Base-by-base conservation (phyloP, 2,113 vertebrate genomes). In the Raja brachyura region DNA sequence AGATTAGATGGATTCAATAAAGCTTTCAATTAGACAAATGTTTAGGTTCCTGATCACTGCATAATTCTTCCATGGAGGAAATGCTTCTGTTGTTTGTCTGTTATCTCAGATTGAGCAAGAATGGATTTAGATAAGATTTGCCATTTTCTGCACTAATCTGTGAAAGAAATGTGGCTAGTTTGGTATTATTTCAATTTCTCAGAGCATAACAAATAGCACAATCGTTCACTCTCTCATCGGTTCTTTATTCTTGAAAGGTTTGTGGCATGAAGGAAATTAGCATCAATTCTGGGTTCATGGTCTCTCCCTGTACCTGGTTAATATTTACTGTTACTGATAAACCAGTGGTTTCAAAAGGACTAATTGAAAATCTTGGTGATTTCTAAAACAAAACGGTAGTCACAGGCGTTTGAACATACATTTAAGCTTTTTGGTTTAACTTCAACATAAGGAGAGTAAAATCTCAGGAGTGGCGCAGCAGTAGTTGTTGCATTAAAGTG, bases 291-390 rank as follows among this genome's bases (percentile, higher is more conserved):
- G 13, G 28, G 28, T 8, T 13, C 14, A 88, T 31, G 63, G 61
- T n/a, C 61, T 31, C 59, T 88, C 28, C 28, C 0, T 2, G 11
- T 16, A 61, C 18, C 56, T 18, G 31, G 11, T 8, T 88, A 31
- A 88, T 59, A 88, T 88, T 88, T 88, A 28, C 25, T 88, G 59
- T 66, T 88, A 16, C 83, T 63, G 56, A 66, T 56, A 88, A 63
- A 88, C 59, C 28, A 63, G 28, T 14, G 31, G 28, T 59, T 63
- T 59, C n/a, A 63, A 88, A 88, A 63, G 75, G 31, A 77, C n/a
- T 33, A 77, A 33, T 61, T 88, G 59, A 31, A 63, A 63, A 5
- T 5, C 28, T 16, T 66, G 5, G 11, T 63, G 59, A n/a, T 31
- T 20, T 88, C 28, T 63, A 16, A 86, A 28, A 56, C 28, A 25